Evolutionary conservation across 1,140 invertebrate genomes (phyloP).

Genomic region (Drosophila insularis): DNA sequence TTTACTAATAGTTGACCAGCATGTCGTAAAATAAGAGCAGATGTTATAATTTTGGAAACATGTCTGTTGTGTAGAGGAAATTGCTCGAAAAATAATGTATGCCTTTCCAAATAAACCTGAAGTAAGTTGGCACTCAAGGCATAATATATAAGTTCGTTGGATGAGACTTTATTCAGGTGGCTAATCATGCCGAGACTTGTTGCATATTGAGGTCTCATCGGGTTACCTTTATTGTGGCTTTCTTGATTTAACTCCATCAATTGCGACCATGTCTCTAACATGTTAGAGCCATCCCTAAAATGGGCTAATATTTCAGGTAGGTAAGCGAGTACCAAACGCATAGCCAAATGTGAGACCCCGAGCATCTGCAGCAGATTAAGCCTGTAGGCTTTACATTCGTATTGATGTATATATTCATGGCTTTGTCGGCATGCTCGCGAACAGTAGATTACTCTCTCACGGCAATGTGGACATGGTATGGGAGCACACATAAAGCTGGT

Average conservation of each 20-base stretch:
- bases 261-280: conserved; percentile 37
- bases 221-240: not conserved
- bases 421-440: conserved; percentile 52
- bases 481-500: conserved; percentile 58
- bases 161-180: conserved; percentile 41
- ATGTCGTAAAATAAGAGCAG: conserved; percentile 57
- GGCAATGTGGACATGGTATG: conserved; percentile 61
- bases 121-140: conserved; percentile 57
- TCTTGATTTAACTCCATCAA: conserved; percentile 19
- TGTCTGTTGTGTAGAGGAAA: not conserved
- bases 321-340: conserved; percentile 53
- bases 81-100: conserved; percentile 53
- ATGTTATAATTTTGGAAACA: conserved; percentile 54
- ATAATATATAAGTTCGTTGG: conserved; percentile 52
- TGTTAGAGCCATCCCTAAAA: conserved; percentile 1
- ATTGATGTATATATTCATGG: conserved; percentile 43
- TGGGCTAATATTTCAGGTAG: conserved; percentile 35
- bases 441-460: conserved; percentile 65
- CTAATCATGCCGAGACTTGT: conserved; percentile 54
- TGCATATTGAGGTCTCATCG: conserved; percentile 13
- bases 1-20: conserved; percentile 62
- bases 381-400: conserved; percentile 56
- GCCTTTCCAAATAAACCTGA: conserved; percentile 50
- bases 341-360: conserved; percentile 62
- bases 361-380: conserved; percentile 42